A percentile compares a stretch with the other conserved stretches of the same genome.
phyloP scores from a whole-genome alignment of 2,113 vertebrate species.

The Pterocles gutturalis region DNA sequence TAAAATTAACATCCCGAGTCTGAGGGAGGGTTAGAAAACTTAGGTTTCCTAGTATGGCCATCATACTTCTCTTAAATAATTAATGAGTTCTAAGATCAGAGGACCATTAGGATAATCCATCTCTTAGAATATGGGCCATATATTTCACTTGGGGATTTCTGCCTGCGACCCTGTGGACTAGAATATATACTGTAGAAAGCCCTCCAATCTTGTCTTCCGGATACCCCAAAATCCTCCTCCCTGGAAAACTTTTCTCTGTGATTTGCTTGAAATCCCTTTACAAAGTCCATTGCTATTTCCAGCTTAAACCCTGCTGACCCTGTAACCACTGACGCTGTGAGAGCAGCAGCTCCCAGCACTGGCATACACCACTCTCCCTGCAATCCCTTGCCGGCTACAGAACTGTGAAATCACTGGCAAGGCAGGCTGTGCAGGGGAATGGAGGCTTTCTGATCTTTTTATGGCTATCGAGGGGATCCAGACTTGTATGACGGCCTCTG shows the following conservation, averaged over 20 bases:
- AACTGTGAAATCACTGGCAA: not conserved
- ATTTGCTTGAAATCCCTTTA: not conserved
- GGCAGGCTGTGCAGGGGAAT: not conserved
- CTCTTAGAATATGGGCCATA: not conserved
- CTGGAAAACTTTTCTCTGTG: not conserved
- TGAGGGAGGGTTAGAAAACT: slow-evolving; percentile 5
- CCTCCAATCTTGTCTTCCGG: not conserved
- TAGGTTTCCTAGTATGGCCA: not conserved
- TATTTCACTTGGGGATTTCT: slow-evolving; percentile 1
- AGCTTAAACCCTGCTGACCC: not conserved
- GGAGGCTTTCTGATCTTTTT: not conserved
- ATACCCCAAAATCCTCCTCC: not conserved
- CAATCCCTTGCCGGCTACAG: not conserved
- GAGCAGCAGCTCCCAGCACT: not conserved
- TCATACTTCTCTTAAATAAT: slow-evolving; percentile 9
- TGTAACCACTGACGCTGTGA: not conserved
- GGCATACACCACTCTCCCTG: fast-evolving
- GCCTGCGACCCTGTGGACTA: not conserved
- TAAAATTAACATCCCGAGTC: not conserved
- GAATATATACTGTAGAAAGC: not conserved
- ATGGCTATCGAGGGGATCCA: not conserved
- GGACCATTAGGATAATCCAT: slow-evolving; percentile 11
- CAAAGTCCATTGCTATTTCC: not conserved
- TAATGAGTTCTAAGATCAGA: slow-evolving; percentile 9
- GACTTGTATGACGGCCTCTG: not conserved